phyloP scores from a whole-genome alignment of 2,113 vertebrate species.

The Silurus asotus region DNA sequence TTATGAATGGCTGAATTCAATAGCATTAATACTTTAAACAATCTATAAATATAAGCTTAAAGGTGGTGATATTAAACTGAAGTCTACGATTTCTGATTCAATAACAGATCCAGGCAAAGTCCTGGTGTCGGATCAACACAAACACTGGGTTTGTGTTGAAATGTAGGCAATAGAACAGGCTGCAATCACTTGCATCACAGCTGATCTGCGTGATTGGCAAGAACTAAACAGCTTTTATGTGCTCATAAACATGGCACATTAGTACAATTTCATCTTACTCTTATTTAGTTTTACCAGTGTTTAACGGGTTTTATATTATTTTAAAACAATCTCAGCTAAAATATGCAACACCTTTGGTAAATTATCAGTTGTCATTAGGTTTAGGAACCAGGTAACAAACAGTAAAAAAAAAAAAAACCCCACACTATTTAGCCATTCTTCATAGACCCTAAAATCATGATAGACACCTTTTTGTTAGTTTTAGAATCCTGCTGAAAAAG shows the following conservation, averaged over 20 bases:
- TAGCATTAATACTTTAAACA: neutral
- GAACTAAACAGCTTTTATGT: neutral
- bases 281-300: neutral
- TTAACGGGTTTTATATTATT: conserved; percentile 5
- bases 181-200: neutral
- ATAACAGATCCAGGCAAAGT: neutral
- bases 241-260: conserved; percentile 22
- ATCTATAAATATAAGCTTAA: neutral
- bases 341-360: conserved; percentile 54
- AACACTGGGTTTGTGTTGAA: neutral
- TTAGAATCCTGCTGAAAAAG: conserved; percentile 20
- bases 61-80: neutral
- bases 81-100: neutral
- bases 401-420: neutral
- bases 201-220: conserved; percentile 18
- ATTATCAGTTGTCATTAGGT: conserved; percentile 24
- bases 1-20: neutral
- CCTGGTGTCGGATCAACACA: neutral
- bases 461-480: conserved; percentile 32
- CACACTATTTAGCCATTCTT: neutral
- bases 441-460: conserved; percentile 3
- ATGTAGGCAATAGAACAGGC: conserved; percentile 21
- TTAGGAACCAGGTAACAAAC: conserved; percentile 14
- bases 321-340: conserved; percentile 27
- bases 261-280: neutral